Base-by-base conservation (phyloP, 2,888 invertebrate genomes). In the Cephus nigrinus region DNA sequence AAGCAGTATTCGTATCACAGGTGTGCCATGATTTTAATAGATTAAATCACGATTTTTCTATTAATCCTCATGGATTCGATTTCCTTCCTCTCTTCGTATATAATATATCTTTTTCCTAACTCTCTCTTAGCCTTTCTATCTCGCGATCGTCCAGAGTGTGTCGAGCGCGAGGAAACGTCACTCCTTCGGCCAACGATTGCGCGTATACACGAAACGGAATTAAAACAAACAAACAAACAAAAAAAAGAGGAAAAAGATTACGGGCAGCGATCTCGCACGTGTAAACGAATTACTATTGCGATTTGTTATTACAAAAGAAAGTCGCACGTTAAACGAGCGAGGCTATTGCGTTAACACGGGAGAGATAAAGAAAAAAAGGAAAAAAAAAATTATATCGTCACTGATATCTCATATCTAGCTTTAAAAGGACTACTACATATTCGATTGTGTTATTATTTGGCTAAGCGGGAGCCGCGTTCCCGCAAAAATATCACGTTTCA, bases 401-500 rank as follows among this genome's bases (percentile, higher is more conserved):
- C 55, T 55, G 55, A 55, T 55, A 55, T 55, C 55, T 55, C 55
- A 55, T 55, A 55, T 55, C 55, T 55, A 55, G 55, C 9, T 55
- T 55, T 55, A 55, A 55, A 55, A 55, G 23, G 55, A 55, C 9
- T 55, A 55, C 55, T 55, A 55, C 55, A 55, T 55, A 55, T 55
- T 55, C 55, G 55, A 55, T 55, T 23, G 55, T 55, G 55, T 55
- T 55, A 55, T 55, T 71, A 75, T 77, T 77, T 75, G 77, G 77
- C 77, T 78, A 55, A 36, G 72, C 35, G 71, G 36, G 68, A 78
- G 55, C 69, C 75, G 73, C 72, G 72, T 35, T 68, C 33, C 71
- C 71, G 71, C 71, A 2, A 31, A 71, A 71, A 80, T 82, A 82
- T 82, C 82, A 82, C 82, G 82, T 82, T 81, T 79, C 74, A 75